A percentile compares a stretch with the other conserved stretches of the same genome.
These are phyloP conservation scores for Remorina albescens DNA, from an alignment of 2,797 vertebrate genomes.

Conservation along the genomic window DNA sequence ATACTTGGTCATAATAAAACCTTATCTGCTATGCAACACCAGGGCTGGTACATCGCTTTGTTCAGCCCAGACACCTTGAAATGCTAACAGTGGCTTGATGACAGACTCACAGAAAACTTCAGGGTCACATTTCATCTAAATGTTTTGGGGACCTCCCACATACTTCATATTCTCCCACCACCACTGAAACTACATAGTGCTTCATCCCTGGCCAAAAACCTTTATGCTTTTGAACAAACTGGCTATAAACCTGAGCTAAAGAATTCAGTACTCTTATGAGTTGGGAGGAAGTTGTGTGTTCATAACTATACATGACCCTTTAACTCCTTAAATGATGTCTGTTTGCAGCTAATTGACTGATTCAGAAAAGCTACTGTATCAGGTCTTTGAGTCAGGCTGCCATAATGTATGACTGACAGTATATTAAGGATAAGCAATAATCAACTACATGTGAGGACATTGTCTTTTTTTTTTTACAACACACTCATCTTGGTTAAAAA, in stretches of 20 bases:
- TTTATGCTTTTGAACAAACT: conserved; percentile 60
- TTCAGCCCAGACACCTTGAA: conserved; percentile 64
- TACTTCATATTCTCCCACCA: neutral
- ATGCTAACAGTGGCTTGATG: conserved; percentile 55
- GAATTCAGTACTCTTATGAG: conserved; percentile 2
- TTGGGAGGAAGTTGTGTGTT: neutral
- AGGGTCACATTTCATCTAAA: conserved; percentile 64
- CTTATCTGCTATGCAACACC: conserved; percentile 54
- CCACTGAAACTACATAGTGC: neutral
- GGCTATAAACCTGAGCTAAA: conserved; percentile 50
- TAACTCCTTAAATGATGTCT: conserved; percentile 24
- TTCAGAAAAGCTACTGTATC: conserved; percentile 10
- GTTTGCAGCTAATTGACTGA: conserved; percentile 19
- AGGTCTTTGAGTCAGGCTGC: no score
- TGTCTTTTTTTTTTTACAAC: neutral
- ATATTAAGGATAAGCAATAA: no score
- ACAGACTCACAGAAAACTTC: conserved; percentile 72
- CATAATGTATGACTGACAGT: conserved; percentile 23
- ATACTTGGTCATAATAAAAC: conserved; percentile 43
- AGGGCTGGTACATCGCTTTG: conserved; percentile 38
- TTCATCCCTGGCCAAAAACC: conserved; percentile 26
- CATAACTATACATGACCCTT: conserved; percentile 18
- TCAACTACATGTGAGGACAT: neutral
- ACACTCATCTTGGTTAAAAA: neutral
- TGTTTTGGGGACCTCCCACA: conserved; percentile 61